Base-by-base conservation (phyloP, 2,888 invertebrate species). In the Tineola bisselliella region DNA sequence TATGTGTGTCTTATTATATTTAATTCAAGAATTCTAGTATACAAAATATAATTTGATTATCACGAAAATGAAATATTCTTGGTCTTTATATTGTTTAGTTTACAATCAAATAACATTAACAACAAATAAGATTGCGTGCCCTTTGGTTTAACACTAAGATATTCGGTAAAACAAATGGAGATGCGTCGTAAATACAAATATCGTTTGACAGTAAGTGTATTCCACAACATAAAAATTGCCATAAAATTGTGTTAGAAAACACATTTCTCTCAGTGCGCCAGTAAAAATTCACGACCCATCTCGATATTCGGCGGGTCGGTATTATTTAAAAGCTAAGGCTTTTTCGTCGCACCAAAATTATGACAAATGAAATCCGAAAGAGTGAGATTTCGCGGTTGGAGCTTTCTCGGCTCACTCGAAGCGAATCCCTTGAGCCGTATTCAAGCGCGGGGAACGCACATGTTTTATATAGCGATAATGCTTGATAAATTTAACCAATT, bases 301-400 rank as follows among this genome's bases (percentile, higher is more conserved):
- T 65, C 64, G 66, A 70, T 64, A 66, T 66, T 67, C 65, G 58
- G 64, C 62, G 64, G 44, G 44, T 44, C 61, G 64, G 63, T 66
- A 65, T 70, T 73, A 68, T 74, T 76, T 74, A 71, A 75, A 73
- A 71, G 67, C 65, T 66, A 19, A 54, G 31, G 62, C 56, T 62
- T 62, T 59, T 44, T 54, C 67, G 66, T 69, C 67, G 66, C 63
- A 60, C 59, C 65, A 66, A 77, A 77, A 79, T 79, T 80, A 81
- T 81, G 79, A 82, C 79, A 76, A 76, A 76, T 77, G 77, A 77
- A 79, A 76, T 76, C 74, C 77, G 66, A 57, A 67, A 68, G 68
- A 73, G 74, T 67, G 73, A 75, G 77, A 81, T 80, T 77, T 77
- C 66, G 72, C 74, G 76, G 73, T 69, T 69, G 72, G 15, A 15